Percentiles rank a stretch among this genome's conserved stretches.
Evolutionary conservation across 1,140 invertebrate species (phyloP).

Genomic region (Drosophila chauvacae): DNA sequence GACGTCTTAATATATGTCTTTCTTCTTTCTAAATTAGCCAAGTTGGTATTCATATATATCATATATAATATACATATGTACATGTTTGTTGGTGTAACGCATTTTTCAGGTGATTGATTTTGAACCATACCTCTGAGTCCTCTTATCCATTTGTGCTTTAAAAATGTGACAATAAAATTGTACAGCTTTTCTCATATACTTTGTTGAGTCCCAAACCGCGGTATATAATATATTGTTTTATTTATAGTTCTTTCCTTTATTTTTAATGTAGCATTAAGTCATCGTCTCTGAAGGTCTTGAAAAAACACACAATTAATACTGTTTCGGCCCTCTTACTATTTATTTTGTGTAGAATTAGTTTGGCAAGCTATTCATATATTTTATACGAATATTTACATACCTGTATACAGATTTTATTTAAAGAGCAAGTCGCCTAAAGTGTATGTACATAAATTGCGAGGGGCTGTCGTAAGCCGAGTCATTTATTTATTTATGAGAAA

Average conservation of each 20-base stretch:
- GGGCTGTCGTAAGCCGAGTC: conserved; percentile 34
- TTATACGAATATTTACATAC: not conserved
- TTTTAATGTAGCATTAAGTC: too few species aligned
- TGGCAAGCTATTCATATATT: not conserved
- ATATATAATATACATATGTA: not conserved
- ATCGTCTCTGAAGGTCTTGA: too few species aligned
- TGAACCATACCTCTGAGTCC: not conserved
- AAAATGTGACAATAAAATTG: not conserved
- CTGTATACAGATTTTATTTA: conserved; percentile 13
- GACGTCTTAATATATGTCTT: not conserved
- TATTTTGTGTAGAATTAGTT: not conserved
- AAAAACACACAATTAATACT: not conserved
- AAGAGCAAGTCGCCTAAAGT: conserved; percentile 20
- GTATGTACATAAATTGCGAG: conserved; percentile 23
- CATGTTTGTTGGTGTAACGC: too few species aligned
- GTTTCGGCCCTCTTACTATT: not conserved
- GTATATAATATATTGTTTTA: not conserved
- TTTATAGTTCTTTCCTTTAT: not conserved
- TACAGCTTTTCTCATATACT: not conserved
- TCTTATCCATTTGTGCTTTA: not conserved
- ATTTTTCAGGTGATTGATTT: not conserved
- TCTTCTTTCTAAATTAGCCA: not conserved
- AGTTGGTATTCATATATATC: not conserved
- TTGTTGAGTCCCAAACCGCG: not conserved
- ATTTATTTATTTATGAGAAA: conserved; percentile 74